Evolutionary conservation across 1,140 invertebrate species (phyloP).

Genomic region (Calliphora vicina): DNA sequence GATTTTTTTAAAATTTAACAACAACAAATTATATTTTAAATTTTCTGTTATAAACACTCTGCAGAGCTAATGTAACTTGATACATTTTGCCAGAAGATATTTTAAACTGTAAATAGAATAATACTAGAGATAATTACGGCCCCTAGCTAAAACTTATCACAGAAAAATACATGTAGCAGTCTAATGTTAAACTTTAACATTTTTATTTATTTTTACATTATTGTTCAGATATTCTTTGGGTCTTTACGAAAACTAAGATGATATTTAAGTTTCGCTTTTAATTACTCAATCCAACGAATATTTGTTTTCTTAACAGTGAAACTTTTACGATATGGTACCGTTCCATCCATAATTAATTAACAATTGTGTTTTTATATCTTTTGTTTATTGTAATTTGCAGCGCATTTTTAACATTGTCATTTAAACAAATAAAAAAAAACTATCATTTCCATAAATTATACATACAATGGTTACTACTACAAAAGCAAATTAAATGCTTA

Average conservation of each 20-base stretch:
- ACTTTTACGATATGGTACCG: neutral
- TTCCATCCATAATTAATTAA: neutral
- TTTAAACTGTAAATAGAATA: too few species aligned
- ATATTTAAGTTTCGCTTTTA: neutral
- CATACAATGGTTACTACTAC: slow-evolving; percentile 7
- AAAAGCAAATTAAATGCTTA: neutral
- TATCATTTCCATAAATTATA: neutral
- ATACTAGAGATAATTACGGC: too few species aligned
- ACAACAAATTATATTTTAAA: too few species aligned
- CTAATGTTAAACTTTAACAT: too few species aligned
- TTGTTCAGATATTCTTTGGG: too few species aligned
- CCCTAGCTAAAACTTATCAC: too few species aligned
- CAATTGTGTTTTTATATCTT: neutral
- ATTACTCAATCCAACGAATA: neutral
- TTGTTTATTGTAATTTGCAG: slow-evolving; percentile 36
- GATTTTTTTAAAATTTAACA: too few species aligned
- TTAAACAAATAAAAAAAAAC: neutral
- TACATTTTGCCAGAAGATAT: too few species aligned
- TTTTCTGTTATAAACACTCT: too few species aligned
- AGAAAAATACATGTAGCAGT: too few species aligned
- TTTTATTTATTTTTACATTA: too few species aligned
- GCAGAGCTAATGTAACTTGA: too few species aligned
- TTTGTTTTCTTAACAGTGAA: neutral
- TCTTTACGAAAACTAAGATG: neutral
- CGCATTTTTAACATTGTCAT: slow-evolving; percentile 41